These are phyloP conservation scores for Heterodera schachtii DNA, from an alignment of 1,140 invertebrate genomes.

Conservation along the genomic window DNA sequence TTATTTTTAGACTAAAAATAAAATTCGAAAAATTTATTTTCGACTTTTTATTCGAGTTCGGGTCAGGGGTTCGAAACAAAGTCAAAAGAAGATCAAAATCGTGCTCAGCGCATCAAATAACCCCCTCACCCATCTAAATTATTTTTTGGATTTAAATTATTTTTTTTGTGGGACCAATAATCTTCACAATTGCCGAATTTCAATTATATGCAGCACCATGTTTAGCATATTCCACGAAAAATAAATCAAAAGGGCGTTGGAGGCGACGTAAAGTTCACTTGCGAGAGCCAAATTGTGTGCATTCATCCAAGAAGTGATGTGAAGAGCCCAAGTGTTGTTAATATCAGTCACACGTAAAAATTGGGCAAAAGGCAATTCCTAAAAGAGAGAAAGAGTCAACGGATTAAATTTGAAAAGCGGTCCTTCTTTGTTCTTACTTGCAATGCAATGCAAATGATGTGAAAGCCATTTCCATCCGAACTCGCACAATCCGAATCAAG, in stretches of 20 bases:
- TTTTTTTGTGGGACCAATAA: too few relatives aligned
- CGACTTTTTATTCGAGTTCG: too few relatives aligned
- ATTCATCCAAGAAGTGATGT: slow-evolving; percentile 9
- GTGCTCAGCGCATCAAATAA: too few relatives aligned
- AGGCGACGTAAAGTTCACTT: slow-evolving; percentile 19
- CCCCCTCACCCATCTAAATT: too few relatives aligned
- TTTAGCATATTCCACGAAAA: background rate
- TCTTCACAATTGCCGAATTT: too few relatives aligned
- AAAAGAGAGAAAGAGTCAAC: background rate
- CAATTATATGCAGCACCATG: background rate
- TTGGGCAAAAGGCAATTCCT: slow-evolving; percentile 28
- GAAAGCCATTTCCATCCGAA: background rate
- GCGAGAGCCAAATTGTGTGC: slow-evolving; percentile 1
- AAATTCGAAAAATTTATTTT: too few relatives aligned
- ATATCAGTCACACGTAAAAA: slow-evolving; percentile 10
- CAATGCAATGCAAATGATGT: slow-evolving; percentile 7
- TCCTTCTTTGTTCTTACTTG: background rate
- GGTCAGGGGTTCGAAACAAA: too few relatives aligned
- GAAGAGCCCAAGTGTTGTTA: slow-evolving; percentile 9
- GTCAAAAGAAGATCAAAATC: too few relatives aligned
- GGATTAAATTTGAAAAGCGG: too few relatives aligned
- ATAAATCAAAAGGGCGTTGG: slow-evolving; percentile 28
- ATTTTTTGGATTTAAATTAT: too few relatives aligned
- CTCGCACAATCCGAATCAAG: background rate
- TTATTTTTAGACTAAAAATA: too few relatives aligned